Base-by-base conservation (phyloP, 2,113 vertebrate genomes). In the Leptocoma aspasia region DNA sequence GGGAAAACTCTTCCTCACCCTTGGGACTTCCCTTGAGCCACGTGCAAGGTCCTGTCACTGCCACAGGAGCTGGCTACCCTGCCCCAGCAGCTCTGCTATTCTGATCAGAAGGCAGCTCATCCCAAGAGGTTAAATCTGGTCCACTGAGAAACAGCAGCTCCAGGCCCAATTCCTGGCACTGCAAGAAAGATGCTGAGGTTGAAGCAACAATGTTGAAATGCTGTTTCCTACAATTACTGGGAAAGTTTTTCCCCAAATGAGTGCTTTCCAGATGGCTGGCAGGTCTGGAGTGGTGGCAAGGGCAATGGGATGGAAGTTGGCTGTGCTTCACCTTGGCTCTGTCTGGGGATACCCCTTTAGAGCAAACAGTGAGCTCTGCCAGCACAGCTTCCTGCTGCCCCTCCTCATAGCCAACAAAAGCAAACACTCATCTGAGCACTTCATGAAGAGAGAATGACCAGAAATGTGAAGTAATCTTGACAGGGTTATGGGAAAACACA, bases 301-400 rank as follows among this genome's bases (percentile, higher is more conserved):
- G 24, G 50, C 31, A 23, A 15, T 3, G 35, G 26, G 50, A 20
- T 35, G 35, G 27, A 61, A 68, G 39, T 4, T 45, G 75, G 54
- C 35, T 60, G 68, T 0, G 0, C 70, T 44, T 63, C 0, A 0
- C 41, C 60, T 73, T 44, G 42, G 71, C 53, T 68, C 1, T 5
- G 45, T 42, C 31, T 0, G 0, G 42, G 39, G 65, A 87, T 15
- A 24, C 9, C 39, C 68, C 52, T 63, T 63, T 6, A 13, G 75
- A 76, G 70, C 70, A 79, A 59, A 45, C 50, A n/a, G 9, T 31
- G 27, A 61, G 49, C 30, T 47, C 10, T 21, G 54, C 76, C 77
- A 86, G 65, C 65, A 42, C 49, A 22, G 53, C 27, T 37, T 63
- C 63, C n/a, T 12, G 56, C 76, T 49, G 68, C 22, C 27, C 5